phyloP scores from a whole-genome alignment of 2,797 vertebrate species.

The Danionella dracula region DNA sequence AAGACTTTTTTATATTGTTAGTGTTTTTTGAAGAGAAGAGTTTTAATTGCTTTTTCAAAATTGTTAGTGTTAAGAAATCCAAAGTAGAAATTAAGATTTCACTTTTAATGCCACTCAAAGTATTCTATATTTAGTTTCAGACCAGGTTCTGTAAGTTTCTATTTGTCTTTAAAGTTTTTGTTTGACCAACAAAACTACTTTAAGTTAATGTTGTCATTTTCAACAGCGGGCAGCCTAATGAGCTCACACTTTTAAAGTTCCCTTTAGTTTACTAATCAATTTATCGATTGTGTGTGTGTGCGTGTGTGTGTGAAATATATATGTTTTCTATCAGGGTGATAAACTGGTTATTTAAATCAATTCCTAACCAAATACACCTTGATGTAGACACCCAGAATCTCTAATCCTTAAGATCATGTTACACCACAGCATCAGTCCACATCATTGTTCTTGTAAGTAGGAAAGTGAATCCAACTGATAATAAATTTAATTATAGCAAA shows the following conservation, averaged over 20 bases:
- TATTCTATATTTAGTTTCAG: too few species aligned
- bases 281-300: not conserved
- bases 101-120: too few species aligned
- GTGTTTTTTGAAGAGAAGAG: too few species aligned
- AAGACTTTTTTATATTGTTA: too few species aligned
- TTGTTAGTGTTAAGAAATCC: too few species aligned
- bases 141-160: not conserved
- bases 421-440: not conserved
- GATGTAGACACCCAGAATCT: too few species aligned
- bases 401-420: not conserved
- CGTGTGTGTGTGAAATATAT: too few species aligned
- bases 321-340: too few species aligned
- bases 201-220: not conserved
- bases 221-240: not conserved
- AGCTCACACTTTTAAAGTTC: too few species aligned
- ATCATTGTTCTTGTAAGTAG: not conserved
- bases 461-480: conserved; percentile 9
- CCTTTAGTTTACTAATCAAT: not conserved
- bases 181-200: not conserved
- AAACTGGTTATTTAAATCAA: not conserved
- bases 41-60: too few species aligned
- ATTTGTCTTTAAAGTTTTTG: not conserved
- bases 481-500: conserved; percentile 1
- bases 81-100: too few species aligned
- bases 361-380: not conserved